Percentiles rank a stretch among this genome's conserved stretches.
These are phyloP conservation scores for Papilio helenus DNA, from an alignment of 1,140 invertebrate genomes.

Conservation along the genomic window DNA sequence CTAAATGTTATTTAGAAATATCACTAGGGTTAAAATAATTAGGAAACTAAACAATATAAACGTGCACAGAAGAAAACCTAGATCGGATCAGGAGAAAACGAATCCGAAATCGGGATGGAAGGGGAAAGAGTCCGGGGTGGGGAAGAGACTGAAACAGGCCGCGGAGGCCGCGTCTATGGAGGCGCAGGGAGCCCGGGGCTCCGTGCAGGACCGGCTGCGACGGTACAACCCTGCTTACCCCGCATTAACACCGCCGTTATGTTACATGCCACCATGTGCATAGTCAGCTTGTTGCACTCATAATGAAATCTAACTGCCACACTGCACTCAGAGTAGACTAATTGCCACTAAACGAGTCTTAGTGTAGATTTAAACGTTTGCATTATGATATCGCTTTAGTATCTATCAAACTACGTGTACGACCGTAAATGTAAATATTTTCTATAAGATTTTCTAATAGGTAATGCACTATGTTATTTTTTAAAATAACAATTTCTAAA, in stretches of 20 bases:
- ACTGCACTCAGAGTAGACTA: background rate
- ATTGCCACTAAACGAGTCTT: background rate
- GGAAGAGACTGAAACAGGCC: constrained; percentile 64
- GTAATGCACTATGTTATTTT: background rate
- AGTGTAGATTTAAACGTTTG: background rate
- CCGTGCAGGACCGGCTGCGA: constrained; percentile 71
- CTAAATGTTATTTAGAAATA: too few species aligned
- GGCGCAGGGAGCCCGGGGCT: constrained; percentile 50
- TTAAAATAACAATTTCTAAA: background rate
- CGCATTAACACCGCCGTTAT: constrained; percentile 13
- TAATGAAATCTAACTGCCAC: background rate
- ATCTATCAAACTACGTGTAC: background rate
- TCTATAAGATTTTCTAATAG: too few species aligned
- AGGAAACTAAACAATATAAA: constrained; percentile 40
- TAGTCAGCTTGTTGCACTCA: constrained; percentile 35
- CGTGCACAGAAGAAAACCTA: constrained; percentile 73
- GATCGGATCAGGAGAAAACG: constrained; percentile 53
- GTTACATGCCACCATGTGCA: background rate
- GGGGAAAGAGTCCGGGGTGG: constrained; percentile 65
- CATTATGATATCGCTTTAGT: too few species aligned
- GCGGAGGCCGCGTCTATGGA: constrained; percentile 67
- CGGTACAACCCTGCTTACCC: constrained; percentile 54
- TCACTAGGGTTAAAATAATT: background rate
- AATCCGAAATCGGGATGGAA: constrained; percentile 59
- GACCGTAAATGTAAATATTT: background rate